Percentiles rank a stretch among this genome's conserved stretches.
Conservation (phyloP, 2,888 invertebrate genomes). For the Dendrolimus pini region DNA sequence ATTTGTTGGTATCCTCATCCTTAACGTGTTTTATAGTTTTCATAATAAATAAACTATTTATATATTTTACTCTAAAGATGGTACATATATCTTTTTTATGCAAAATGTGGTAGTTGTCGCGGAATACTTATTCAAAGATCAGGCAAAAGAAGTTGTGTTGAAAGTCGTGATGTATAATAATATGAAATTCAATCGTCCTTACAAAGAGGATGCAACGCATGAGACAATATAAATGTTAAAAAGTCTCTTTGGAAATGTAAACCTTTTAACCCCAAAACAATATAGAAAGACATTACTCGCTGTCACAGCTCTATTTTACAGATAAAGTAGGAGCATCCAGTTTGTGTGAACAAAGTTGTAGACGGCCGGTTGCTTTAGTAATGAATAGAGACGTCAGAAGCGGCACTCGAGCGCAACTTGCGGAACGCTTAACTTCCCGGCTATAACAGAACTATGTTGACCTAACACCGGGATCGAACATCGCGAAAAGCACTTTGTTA, state of each 20-base stretch:
- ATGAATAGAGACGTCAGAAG: constrained; percentile 69
- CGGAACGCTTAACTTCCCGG: constrained; percentile 51
- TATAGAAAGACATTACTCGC: constrained; percentile 74
- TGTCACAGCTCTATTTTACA: constrained; percentile 74
- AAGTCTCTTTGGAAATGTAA: constrained; percentile 68
- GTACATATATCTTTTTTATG: too few species aligned
- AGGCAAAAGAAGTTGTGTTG: neutral
- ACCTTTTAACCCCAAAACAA: constrained; percentile 75
- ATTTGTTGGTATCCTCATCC: too few species aligned
- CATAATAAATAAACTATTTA: too few species aligned
- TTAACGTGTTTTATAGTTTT: too few species aligned
- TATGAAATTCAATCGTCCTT: constrained; percentile 26
- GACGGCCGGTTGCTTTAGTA: constrained; percentile 60
- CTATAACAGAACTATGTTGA: constrained; percentile 46
- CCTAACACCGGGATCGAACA: constrained; percentile 34
- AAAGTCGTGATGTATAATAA: constrained; percentile 16
- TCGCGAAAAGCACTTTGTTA: constrained; percentile 26
- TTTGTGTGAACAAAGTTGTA: constrained; percentile 66
- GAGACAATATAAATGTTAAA: constrained; percentile 52
- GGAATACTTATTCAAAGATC: too few species aligned
- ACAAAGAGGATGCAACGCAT: neutral
- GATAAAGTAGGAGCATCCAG: constrained; percentile 63
- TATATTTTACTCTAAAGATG: too few species aligned
- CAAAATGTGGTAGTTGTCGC: too few species aligned
- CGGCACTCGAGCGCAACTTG: constrained; percentile 51